phyloP scores from a whole-genome alignment of 1,140 invertebrate genomes.

The Platyscapa corneri region DNA sequence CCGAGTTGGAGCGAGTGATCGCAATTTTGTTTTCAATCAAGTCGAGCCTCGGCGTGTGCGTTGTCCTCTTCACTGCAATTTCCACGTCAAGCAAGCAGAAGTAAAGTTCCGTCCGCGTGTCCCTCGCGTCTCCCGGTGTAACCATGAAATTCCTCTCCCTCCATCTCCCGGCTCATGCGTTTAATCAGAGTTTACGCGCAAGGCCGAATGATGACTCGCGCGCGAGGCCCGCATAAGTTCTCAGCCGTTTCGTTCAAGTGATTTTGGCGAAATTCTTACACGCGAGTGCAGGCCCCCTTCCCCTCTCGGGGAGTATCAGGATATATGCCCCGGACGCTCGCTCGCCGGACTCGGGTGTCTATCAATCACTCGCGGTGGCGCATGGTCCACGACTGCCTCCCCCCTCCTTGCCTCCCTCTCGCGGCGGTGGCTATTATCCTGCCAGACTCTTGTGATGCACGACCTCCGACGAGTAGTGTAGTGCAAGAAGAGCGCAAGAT shows the following conservation, averaged over 20 bases:
- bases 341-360: constrained; percentile 60
- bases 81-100: neutral
- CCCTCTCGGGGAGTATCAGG: neutral
- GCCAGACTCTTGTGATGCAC: constrained; percentile 72
- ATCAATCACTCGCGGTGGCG: constrained; percentile 67
- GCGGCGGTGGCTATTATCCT: constrained; percentile 69
- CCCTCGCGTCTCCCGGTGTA: neutral
- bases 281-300: neutral
- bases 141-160: neutral
- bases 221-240: neutral
- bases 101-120: neutral
- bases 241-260: neutral
- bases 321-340: constrained; percentile 15
- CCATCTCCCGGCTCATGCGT: neutral
- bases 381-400: constrained; percentile 64
- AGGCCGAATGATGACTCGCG: constrained; percentile 7
- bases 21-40: constrained; percentile 1
- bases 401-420: constrained; percentile 7
- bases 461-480: constrained; percentile 61
- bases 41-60: neutral
- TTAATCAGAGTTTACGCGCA: neutral
- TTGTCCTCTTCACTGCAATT: constrained; percentile 14
- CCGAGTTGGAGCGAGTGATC: too few species aligned
- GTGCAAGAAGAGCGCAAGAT: neutral
- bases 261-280: constrained; percentile 41